A percentile compares a stretch with the other conserved stretches of the same genome.
Evolutionary conservation across 1,140 invertebrate species (phyloP).

Genomic region (Lepidotrigona ventralis): DNA sequence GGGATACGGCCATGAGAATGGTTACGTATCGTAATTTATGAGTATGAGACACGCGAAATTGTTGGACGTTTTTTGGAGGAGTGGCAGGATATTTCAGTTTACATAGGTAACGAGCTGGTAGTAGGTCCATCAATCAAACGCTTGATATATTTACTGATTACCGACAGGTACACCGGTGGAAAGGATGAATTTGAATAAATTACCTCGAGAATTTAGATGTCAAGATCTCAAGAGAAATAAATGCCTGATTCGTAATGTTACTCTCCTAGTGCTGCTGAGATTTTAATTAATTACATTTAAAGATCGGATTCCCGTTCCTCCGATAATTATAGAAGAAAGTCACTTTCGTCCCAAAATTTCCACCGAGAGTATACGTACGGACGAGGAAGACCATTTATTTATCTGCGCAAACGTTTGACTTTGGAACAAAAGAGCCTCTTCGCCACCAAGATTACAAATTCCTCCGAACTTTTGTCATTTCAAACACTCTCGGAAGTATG

Average conservation of each 20-base stretch:
- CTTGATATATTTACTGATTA: background rate
- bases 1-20: background rate
- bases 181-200: background rate
- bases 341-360: no score
- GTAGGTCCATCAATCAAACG: background rate
- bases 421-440: no score
- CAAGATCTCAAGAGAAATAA: no score
- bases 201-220: background rate
- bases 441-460: no score
- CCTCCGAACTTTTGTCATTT: background rate
- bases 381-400: no score
- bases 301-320: no score
- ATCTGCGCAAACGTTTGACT: background rate
- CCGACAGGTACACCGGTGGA: background rate
- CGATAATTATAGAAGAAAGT: no score
- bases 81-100: background rate
- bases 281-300: no score
- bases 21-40: conserved; percentile 1
- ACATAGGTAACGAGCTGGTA: background rate
- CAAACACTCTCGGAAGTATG: background rate
- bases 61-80: background rate
- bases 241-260: no score
- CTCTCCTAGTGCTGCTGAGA: no score
- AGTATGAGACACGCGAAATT: background rate
- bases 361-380: no score